Percentiles rank a stretch among this genome's conserved stretches.
phyloP scores from a whole-genome alignment of 2,797 vertebrate genomes.

The Thaleichthys pacificus region DNA sequence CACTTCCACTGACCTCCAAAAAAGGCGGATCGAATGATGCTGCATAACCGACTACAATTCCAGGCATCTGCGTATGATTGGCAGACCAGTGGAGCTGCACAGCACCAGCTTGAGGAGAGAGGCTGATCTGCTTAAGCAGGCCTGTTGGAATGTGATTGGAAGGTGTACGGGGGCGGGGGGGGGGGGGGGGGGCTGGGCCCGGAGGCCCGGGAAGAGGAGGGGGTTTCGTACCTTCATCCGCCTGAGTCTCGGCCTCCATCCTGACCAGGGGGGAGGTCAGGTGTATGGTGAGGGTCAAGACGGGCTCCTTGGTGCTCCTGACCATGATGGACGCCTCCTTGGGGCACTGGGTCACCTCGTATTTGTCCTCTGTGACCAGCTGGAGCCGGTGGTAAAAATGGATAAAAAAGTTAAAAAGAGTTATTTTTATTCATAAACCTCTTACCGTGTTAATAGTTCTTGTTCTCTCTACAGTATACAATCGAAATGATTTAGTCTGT shows the following conservation, averaged over 20 bases:
- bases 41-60: conserved; percentile 9
- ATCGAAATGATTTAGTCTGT: not conserved
- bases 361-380: conserved; percentile 81
- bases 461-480: not conserved
- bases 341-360: conserved; percentile 79
- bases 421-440: too few species aligned
- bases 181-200: conserved; percentile 12
- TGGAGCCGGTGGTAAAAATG: conserved; percentile 13
- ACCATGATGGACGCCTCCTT: conserved; percentile 84
- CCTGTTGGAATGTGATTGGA: conserved; percentile 8
- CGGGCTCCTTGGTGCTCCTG: conserved; percentile 82
- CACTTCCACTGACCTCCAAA: conserved; percentile 48
- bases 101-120: conserved; percentile 37
- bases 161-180: not conserved
- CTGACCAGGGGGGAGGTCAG: conserved; percentile 90
- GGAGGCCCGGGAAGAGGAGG: conserved; percentile 30
- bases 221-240: conserved; percentile 76
- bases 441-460: too few species aligned
- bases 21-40: conserved; percentile 10
- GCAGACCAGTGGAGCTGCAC: conserved; percentile 50
- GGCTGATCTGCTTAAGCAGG: conserved; percentile 32
- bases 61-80: not conserved
- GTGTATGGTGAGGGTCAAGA: conserved; percentile 84
- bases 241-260: conserved; percentile 75
- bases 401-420: too few species aligned